Conservation (phyloP, 2,113 vertebrate genomes). For the Tragelaphus strepsiceros region DNA sequence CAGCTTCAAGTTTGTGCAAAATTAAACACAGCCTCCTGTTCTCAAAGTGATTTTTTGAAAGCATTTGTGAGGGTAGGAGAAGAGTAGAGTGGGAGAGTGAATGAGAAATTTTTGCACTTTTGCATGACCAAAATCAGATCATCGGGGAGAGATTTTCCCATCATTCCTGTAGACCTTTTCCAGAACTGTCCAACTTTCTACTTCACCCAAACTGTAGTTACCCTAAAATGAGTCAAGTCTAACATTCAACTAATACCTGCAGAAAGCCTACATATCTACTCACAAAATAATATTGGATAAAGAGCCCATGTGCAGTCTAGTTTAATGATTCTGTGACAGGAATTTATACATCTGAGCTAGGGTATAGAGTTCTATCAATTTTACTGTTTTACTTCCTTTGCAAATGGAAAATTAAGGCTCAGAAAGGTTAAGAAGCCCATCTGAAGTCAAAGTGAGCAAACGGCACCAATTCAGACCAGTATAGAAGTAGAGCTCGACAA, state of each 20-base stretch:
- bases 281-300: not conserved
- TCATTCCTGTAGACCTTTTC: not conserved
- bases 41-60: conserved; percentile 20
- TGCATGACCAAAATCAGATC: not conserved
- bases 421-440: not conserved
- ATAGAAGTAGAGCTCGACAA: not conserved
- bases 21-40: conserved; percentile 70
- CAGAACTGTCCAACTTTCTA: not conserved
- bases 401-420: not conserved
- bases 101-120: not conserved
- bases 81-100: not conserved
- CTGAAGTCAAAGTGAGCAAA: not conserved
- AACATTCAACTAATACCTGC: not conserved
- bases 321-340: not conserved
- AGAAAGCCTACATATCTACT: not conserved
- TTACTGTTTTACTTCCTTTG: not conserved
- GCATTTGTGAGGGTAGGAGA: not conserved
- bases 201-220: not conserved
- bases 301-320: not conserved
- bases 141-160: not conserved
- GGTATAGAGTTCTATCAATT: not conserved
- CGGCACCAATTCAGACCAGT: not conserved
- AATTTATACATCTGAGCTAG: not conserved
- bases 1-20: conserved; percentile 71
- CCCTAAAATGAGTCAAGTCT: not conserved